Percentiles rank a stretch among this genome's conserved stretches.
Evolutionary conservation across 2,888 invertebrate genomes (phyloP).

Genomic region (Lucinisca nassula): DNA sequence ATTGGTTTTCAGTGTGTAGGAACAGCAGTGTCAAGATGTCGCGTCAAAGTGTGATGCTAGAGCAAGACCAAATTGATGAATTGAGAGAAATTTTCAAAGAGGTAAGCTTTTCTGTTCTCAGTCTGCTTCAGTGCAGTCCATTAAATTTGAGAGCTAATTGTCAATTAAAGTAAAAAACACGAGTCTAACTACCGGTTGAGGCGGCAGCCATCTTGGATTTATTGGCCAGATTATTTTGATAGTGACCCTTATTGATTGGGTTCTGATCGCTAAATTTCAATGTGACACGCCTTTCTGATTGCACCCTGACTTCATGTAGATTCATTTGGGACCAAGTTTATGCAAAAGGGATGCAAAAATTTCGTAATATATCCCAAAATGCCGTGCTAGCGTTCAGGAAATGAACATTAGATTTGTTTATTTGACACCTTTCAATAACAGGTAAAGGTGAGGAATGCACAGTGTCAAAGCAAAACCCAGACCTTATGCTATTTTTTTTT

Average conservation of each 20-base stretch:
- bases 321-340: neutral
- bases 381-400: too few species aligned
- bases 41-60: constrained; percentile 30
- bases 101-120: constrained; percentile 10
- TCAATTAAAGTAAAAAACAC: neutral
- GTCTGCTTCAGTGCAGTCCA: neutral
- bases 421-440: too few species aligned
- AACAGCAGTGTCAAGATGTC: neutral
- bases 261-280: neutral
- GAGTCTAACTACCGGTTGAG: constrained; percentile 8
- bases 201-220: constrained; percentile 18
- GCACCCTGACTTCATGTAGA: too few species aligned
- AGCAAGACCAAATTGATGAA: constrained; percentile 45
- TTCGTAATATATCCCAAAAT: too few species aligned
- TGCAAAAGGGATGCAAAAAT: neutral
- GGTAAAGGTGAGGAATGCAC: too few species aligned
- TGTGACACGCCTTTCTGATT: neutral
- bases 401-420: neutral
- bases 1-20: neutral
- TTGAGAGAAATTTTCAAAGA: constrained; percentile 25
- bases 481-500: too few species aligned
- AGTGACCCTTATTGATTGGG: neutral
- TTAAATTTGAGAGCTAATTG: neutral
- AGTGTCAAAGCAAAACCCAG: too few species aligned
- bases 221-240: neutral